A percentile compares a stretch with the other conserved stretches of the same genome.
Evolutionary conservation across 2,113 vertebrate species (phyloP).

Genomic region (Alligator mississippiensis): DNA sequence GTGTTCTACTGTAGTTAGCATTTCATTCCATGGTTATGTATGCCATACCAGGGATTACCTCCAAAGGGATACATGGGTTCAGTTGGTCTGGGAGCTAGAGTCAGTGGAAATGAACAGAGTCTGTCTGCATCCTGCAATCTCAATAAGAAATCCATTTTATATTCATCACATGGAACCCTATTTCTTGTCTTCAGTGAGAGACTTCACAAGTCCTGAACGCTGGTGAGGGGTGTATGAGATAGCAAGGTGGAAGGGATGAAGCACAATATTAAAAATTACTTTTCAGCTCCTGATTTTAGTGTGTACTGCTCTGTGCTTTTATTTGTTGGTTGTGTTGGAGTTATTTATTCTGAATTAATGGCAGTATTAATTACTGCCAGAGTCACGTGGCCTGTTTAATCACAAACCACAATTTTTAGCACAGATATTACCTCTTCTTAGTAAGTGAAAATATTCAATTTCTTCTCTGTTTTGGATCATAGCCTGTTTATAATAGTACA

Average conservation of each 20-base stretch:
- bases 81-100: background rate
- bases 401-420: background rate
- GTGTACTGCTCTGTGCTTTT: background rate
- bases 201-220: background rate
- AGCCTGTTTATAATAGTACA: background rate
- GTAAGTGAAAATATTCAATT: background rate
- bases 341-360: background rate
- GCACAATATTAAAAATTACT: background rate
- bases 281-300: background rate
- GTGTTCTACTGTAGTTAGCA: background rate
- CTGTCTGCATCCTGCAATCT: background rate
- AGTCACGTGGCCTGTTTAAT: background rate
- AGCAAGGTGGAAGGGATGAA: background rate
- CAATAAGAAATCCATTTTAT: background rate
- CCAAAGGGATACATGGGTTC: background rate
- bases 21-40: background rate
- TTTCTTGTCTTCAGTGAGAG: background rate
- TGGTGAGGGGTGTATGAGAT: background rate
- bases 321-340: background rate
- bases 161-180: background rate
- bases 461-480: background rate
- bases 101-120: background rate
- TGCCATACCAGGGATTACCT: conserved; percentile 15
- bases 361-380: background rate
- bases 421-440: background rate